These are phyloP conservation scores for Rhamnusium bicolor DNA, from an alignment of 2,888 invertebrate genomes.

Conservation along the genomic window DNA sequence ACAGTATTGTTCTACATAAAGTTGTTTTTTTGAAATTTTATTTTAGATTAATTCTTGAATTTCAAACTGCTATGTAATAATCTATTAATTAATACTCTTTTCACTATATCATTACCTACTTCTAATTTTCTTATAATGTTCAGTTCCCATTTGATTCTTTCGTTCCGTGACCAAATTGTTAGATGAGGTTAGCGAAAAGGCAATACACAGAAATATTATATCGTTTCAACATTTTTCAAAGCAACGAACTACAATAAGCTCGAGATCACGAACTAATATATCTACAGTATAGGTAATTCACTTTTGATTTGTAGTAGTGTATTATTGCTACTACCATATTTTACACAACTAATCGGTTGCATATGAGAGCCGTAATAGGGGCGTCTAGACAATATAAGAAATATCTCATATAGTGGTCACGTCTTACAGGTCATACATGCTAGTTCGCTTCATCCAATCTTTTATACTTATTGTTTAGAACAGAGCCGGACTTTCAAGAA, in stretches of 20 bases:
- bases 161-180: too few species aligned
- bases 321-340: not conserved
- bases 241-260: not conserved
- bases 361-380: not conserved
- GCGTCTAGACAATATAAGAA: not conserved
- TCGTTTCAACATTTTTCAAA: not conserved
- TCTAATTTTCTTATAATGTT: too few species aligned
- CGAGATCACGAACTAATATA: not conserved
- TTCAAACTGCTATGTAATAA: too few species aligned
- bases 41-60: too few species aligned
- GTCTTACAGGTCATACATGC: not conserved
- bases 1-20: too few species aligned
- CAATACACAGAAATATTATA: not conserved
- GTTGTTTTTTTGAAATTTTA: too few species aligned
- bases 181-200: too few species aligned
- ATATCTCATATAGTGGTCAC: not conserved
- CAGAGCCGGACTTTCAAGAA: too few species aligned
- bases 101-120: too few species aligned
- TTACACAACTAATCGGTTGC: not conserved
- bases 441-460: not conserved
- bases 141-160: too few species aligned
- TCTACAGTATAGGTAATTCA: not conserved
- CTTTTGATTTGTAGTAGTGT: not conserved
- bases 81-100: too few species aligned
- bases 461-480: not conserved